phyloP scores from a whole-genome alignment of 2,113 vertebrate species.

The Sander lucioperca region DNA sequence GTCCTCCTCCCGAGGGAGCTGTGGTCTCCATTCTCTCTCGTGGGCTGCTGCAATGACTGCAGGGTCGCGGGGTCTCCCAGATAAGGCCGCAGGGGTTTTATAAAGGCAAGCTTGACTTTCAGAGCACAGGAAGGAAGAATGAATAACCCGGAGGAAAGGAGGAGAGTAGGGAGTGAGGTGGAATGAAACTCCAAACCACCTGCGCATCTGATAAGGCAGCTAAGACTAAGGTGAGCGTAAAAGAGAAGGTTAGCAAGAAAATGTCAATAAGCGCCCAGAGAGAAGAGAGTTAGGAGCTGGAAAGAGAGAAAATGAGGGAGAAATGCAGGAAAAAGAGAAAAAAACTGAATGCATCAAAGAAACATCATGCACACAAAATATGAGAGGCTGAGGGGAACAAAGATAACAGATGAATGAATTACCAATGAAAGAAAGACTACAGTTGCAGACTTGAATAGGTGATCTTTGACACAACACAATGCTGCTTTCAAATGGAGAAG shows the following conservation, averaged over 20 bases:
- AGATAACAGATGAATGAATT: constrained; percentile 70
- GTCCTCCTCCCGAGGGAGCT: constrained; percentile 69
- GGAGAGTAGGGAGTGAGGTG: constrained; percentile 74
- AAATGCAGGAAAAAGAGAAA: constrained; percentile 39
- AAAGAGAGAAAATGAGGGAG: constrained; percentile 51
- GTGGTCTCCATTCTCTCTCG: constrained; percentile 69
- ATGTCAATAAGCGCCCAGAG: constrained; percentile 78
- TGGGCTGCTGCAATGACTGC: constrained; percentile 80
- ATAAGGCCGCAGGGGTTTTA: constrained; percentile 88
- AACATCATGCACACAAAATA: constrained; percentile 62
- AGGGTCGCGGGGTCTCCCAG: constrained; percentile 88
- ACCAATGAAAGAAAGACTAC: constrained; percentile 70
- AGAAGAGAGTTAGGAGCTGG: constrained; percentile 54
- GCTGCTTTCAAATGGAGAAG: constrained; percentile 78
- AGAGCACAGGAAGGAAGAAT: constrained; percentile 89
- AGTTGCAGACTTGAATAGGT: constrained; percentile 69
- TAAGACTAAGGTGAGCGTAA: constrained; percentile 84
- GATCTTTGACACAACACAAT: constrained; percentile 78
- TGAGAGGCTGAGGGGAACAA: constrained; percentile 48
- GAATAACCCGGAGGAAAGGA: constrained; percentile 85
- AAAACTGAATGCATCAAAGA: constrained; percentile 50
- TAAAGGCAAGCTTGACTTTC: constrained; percentile 91
- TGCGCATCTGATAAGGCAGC: constrained; percentile 89
- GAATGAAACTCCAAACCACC: constrained; percentile 89
- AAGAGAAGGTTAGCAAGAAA: constrained; percentile 86